A percentile compares a stretch with the other conserved stretches of the same genome.
phyloP scores from a whole-genome alignment of 2,113 vertebrate genomes.

The Rattus rattus region DNA sequence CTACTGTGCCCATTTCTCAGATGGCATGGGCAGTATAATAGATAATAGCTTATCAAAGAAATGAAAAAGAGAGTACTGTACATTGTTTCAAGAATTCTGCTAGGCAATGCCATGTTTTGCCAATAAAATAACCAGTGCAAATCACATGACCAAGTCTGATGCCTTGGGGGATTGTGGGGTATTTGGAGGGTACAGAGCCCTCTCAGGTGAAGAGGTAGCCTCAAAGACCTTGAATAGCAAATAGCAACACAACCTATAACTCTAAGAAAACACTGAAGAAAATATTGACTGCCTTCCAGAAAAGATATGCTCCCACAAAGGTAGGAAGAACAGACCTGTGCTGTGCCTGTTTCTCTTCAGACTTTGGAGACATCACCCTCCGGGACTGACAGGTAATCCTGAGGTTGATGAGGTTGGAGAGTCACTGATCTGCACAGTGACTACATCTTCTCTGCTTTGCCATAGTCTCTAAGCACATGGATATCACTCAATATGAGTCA shows the following conservation, averaged over 20 bases:
- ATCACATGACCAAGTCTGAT: background rate
- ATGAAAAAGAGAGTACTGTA: background rate
- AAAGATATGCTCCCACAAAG: background rate
- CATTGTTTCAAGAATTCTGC: background rate
- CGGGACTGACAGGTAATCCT: background rate
- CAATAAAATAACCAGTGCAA: background rate
- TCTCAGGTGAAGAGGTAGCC: background rate
- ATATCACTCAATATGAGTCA: no score
- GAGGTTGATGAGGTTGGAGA: background rate
- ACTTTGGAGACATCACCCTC: background rate
- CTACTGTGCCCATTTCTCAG: background rate
- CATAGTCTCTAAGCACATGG: background rate
- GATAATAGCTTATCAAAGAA: background rate
- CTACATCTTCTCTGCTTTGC: background rate
- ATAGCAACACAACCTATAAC: background rate
- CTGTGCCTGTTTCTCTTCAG: background rate
- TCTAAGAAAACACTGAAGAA: background rate
- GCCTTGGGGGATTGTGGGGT: background rate
- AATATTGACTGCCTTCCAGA: background rate
- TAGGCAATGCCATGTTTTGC: background rate
- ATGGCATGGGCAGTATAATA: background rate
- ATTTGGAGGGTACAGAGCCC: background rate
- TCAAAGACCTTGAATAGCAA: background rate
- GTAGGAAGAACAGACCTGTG: background rate
- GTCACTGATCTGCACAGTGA: fast-evolving